phyloP scores from a whole-genome alignment of 2,797 vertebrate species.

The Scyliorhinus canicula region DNA sequence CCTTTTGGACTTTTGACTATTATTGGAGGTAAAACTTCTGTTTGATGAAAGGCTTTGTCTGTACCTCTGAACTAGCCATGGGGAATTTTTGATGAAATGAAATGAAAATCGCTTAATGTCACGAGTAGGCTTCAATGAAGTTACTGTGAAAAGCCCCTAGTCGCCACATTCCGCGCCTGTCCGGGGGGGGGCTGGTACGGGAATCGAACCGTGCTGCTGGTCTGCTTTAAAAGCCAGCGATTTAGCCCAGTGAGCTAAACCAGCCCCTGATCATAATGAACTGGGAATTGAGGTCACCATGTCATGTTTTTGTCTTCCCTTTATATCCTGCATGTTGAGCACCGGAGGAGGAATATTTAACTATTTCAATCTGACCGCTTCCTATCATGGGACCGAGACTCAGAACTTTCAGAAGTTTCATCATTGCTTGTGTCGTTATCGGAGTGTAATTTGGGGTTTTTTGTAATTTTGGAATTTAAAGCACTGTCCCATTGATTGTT shows the following conservation, averaged over 20 bases:
- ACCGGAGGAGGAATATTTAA: neutral
- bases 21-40: neutral
- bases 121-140: too few relatives aligned
- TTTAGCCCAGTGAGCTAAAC: too few relatives aligned
- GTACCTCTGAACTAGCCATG: neutral
- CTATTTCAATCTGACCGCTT: neutral
- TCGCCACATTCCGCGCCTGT: too few relatives aligned
- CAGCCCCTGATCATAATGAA: neutral
- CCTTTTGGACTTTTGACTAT: neutral
- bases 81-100: neutral
- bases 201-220: too few relatives aligned
- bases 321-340: neutral
- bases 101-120: too few relatives aligned
- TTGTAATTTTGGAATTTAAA: neutral
- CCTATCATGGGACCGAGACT: neutral
- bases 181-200: too few relatives aligned
- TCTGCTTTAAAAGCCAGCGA: too few relatives aligned
- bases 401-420: neutral
- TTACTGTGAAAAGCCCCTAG: too few relatives aligned
- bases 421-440: neutral
- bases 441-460: neutral
- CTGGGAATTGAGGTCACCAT: neutral
- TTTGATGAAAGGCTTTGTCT: neutral
- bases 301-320: neutral
- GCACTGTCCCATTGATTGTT: neutral